These are phyloP conservation scores for Ischnus inquisitorius DNA, from an alignment of 2,888 invertebrate species.

Conservation along the genomic window DNA sequence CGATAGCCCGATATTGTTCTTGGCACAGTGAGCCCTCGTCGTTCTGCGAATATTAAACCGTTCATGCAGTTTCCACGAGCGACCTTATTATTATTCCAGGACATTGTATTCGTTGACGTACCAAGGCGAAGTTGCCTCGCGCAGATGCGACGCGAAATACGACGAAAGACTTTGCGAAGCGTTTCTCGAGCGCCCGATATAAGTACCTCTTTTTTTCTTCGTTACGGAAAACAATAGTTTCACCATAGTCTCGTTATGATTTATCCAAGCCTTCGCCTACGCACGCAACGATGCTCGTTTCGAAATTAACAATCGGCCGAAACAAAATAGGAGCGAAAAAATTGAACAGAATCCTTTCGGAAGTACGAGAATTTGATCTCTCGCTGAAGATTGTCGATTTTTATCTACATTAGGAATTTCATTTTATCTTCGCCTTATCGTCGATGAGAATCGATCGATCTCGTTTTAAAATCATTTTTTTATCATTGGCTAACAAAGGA, in stretches of 20 bases:
- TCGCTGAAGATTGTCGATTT: no score
- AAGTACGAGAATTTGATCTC: no score
- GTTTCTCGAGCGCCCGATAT: neutral
- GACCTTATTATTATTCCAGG: slow-evolving; percentile 43
- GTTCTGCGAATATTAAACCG: slow-evolving; percentile 48
- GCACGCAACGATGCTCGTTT: no score
- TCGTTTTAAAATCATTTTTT: no score
- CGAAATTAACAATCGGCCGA: no score
- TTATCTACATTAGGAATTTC: no score
- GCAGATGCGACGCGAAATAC: neutral
- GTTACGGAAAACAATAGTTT: neutral
- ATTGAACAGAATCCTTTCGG: no score
- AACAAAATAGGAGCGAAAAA: no score
- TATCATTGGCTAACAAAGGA: no score
- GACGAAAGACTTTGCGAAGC: neutral
- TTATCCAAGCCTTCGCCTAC: neutral
- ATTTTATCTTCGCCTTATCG: no score
- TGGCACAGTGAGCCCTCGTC: slow-evolving; percentile 14
- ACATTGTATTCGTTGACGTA: neutral
- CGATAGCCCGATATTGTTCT: slow-evolving; percentile 45
- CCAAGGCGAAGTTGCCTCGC: neutral
- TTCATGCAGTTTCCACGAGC: slow-evolving; percentile 9
- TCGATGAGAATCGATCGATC: no score
- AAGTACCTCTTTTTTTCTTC: neutral
- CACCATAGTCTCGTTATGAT: neutral